Evolutionary conservation across 2,888 invertebrate species (phyloP).

Genomic region (Megalurothrips usitatus): DNA sequence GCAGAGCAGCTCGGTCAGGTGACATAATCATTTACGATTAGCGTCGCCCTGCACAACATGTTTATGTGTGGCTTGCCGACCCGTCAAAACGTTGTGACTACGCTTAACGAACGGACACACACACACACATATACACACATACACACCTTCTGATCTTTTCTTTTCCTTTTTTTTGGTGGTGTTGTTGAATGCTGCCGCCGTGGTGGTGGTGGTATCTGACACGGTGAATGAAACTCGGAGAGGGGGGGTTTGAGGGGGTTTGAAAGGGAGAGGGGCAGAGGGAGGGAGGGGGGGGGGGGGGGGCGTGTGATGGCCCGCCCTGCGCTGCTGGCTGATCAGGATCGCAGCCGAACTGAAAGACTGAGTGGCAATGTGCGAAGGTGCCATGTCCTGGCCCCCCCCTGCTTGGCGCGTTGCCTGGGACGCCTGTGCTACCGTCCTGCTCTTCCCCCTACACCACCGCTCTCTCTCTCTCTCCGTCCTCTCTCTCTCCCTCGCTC

Average conservation of each 20-base stretch:
- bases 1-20: neutral
- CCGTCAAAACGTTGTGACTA: conserved; percentile 10
- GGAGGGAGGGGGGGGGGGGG: neutral
- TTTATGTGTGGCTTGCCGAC: neutral
- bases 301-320: neutral
- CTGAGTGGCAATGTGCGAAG: neutral
- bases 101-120: conserved; percentile 32
- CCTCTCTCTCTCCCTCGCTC: neutral
- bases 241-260: neutral
- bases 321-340: neutral
- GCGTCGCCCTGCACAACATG: neutral
- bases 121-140: conserved; percentile 38
- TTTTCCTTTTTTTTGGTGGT: neutral
- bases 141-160: neutral
- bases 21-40: conserved; percentile 21
- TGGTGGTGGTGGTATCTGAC: neutral
- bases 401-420: neutral
- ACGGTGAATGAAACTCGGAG: neutral
- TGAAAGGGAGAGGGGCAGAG: neutral
- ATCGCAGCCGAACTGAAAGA: neutral
- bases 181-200: neutral
- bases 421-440: neutral
- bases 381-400: neutral
- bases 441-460: neutral
- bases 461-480: neutral